phyloP scores from a whole-genome alignment of 2,797 vertebrate species.

The Helicolenus hilgendorfi region DNA sequence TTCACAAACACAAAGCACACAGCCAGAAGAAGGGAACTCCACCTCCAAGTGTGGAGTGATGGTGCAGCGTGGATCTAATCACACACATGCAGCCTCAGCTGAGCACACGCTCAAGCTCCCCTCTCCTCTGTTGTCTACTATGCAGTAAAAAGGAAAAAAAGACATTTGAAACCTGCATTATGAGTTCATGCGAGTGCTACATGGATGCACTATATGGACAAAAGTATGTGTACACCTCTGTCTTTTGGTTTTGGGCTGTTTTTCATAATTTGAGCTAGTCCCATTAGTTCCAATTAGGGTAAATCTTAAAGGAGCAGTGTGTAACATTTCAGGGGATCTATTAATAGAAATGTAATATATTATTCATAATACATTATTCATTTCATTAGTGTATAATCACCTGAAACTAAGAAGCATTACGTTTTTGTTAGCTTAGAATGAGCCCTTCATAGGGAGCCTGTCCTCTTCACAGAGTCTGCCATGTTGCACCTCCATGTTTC shows the following conservation, averaged over 20 bases:
- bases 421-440: too few relatives aligned
- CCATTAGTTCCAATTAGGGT: neutral
- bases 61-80: constrained; percentile 55
- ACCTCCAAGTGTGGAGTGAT: constrained; percentile 61
- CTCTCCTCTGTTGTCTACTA: constrained; percentile 11
- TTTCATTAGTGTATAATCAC: too few relatives aligned
- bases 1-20: constrained; percentile 73
- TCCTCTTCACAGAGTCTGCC: too few relatives aligned
- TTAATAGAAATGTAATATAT: too few relatives aligned
- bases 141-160: constrained; percentile 27
- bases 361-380: too few relatives aligned
- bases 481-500: too few relatives aligned
- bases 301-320: neutral
- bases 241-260: neutral
- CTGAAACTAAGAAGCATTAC: too few relatives aligned
- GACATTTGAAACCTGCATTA: neutral
- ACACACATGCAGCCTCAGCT: constrained; percentile 46
- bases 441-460: too few relatives aligned
- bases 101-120: constrained; percentile 14
- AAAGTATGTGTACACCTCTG: neutral
- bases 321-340: too few relatives aligned
- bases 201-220: neutral
- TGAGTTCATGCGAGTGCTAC: neutral
- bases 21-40: constrained; percentile 69
- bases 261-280: neutral